Evolutionary conservation across 2,113 vertebrate genomes (phyloP).

Genomic region (Oreocharis arfaki): DNA sequence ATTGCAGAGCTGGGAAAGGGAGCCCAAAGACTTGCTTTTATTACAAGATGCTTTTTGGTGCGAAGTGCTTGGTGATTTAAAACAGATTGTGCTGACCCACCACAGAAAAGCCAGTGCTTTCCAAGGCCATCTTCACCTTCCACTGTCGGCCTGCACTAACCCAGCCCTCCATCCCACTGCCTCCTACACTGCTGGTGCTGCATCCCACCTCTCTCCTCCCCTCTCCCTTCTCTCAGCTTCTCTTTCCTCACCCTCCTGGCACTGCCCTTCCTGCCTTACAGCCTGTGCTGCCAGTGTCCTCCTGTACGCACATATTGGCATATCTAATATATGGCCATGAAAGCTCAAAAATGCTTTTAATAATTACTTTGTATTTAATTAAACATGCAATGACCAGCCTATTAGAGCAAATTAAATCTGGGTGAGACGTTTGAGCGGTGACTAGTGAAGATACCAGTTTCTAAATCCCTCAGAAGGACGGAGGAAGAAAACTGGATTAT

Average conservation of each 20-base stretch:
- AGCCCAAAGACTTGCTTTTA: neutral
- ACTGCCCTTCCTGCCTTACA: neutral
- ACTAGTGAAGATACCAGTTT: neutral
- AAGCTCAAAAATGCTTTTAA: constrained; percentile 26
- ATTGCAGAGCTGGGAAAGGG: neutral
- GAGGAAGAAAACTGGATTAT: neutral
- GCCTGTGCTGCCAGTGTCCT: neutral
- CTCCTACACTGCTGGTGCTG: neutral
- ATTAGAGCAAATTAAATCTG: constrained; percentile 44
- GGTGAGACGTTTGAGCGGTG: neutral
- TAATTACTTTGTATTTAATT: constrained; percentile 53
- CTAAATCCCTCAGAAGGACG: neutral
- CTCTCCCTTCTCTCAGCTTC: neutral
- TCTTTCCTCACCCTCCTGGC: neutral
- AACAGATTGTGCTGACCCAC: neutral
- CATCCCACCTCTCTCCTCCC: neutral
- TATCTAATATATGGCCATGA: constrained; percentile 10
- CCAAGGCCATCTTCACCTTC: neutral
- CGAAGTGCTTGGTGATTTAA: neutral
- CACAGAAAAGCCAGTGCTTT: neutral
- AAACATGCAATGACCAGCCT: constrained; percentile 19
- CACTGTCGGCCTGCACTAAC: neutral
- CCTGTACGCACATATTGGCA: neutral
- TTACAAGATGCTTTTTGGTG: neutral
- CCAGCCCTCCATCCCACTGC: neutral